phyloP scores from a whole-genome alignment of 2,888 invertebrate species.

The Lasioglossum oenotherae region DNA sequence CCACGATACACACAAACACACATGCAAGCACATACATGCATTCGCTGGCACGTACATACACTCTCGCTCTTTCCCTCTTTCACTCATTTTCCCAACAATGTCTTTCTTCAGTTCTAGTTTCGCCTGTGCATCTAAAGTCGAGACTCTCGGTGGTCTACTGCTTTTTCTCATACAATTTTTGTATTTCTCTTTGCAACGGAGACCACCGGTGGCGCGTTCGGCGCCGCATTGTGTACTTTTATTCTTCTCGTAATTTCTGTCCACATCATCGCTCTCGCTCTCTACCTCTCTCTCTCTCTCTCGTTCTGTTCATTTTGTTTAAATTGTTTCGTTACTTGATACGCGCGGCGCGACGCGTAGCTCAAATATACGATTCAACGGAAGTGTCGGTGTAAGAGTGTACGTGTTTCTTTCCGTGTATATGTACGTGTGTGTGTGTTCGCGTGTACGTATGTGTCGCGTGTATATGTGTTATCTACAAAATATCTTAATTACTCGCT shows the following conservation, averaged over 20 bases:
- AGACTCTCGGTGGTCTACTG: constrained; percentile 73
- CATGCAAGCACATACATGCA: background rate
- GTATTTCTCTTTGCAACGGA: constrained; percentile 30
- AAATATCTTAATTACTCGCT: constrained; percentile 84
- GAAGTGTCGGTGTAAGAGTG: constrained; percentile 76
- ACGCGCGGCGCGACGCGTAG: constrained; percentile 58
- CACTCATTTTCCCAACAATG: constrained; percentile 62
- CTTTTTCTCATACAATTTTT: constrained; percentile 57
- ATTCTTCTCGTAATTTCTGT: constrained; percentile 20
- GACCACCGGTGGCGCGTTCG: constrained; percentile 63
- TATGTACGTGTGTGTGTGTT: constrained; percentile 1
- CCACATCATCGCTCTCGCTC: constrained; percentile 1
- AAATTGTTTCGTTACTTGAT: constrained; percentile 24
- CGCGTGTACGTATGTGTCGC: constrained; percentile 21
- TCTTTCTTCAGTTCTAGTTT: constrained; percentile 72
- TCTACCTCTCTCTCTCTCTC: background rate
- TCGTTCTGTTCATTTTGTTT: background rate
- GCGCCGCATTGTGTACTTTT: constrained; percentile 47
- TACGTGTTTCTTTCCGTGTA: background rate
- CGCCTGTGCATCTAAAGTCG: constrained; percentile 76
- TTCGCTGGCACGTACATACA: background rate
- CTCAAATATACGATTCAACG: constrained; percentile 82
- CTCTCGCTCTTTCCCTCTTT: constrained; percentile 41
- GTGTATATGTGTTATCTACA: constrained; percentile 80
- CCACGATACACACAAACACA: background rate